Base-by-base conservation (phyloP, 2,888 invertebrate species). In the Thereva unica region DNA sequence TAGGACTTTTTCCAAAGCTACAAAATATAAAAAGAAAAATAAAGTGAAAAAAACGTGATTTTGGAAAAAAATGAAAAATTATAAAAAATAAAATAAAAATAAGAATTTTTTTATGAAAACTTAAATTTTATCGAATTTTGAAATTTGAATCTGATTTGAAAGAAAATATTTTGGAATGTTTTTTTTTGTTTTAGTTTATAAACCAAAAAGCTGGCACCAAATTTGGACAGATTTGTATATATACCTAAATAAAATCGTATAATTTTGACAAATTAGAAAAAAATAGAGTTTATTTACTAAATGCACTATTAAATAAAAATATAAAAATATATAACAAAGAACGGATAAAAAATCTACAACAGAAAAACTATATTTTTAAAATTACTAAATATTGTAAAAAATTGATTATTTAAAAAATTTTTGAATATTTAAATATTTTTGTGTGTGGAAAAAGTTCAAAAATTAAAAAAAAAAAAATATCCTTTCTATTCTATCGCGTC, bases 1-100 rank as follows among this genome's bases (percentile, higher is more conserved):
- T 77, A 75, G 79, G 86, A 78, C 89, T 89, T 85, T 91, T 91
- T 83, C 91, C 91, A 84, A 90, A 85, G 86, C 86, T 87, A 86
- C 85, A 85, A 84, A 83, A 83, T 84, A 84, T 83, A 81, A 83
- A 80, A 83, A 82, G 82, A 83, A 83, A n/a, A 79, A 82, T 82
- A 69, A 72, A 72, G 66, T 70, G 72, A 71, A 70, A 67, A 67
- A 70, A 68, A n/a, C n/a, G 53, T 69, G 65, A 50, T 64, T 67
- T 68, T 34, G 45, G 57, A 65, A 67, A 44, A 54, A 67, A 67
- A 50, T 61, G 49, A 61, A 50, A 61, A 61, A 50, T 50, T 50
- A 61, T 61, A 40, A 35, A 61, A 61, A 61, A 50, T 61, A 61
- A 50, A 61, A 61, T 12, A 61, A 61, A 61, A 38, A 50, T 61